These are phyloP conservation scores for Sitophilus oryzae DNA, from an alignment of 1,140 invertebrate species.

Conservation along the genomic window DNA sequence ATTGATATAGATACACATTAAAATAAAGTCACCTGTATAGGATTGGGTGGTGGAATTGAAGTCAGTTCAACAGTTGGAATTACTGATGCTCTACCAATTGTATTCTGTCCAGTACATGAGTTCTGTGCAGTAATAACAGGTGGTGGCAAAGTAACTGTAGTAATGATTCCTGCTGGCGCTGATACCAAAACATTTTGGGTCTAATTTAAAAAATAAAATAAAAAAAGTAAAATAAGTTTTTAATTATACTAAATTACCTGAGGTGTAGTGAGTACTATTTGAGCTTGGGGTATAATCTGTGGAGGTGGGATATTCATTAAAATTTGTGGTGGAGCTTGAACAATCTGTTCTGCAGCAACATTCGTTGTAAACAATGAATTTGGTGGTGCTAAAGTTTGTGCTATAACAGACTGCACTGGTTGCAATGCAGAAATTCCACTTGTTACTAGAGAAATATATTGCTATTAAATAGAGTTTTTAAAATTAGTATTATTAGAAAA, in stretches of 20 bases:
- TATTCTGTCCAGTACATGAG: conserved; percentile 5
- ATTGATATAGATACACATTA: neutral
- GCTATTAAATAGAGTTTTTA: neutral
- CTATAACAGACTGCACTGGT: conserved; percentile 5
- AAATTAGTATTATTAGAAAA: neutral
- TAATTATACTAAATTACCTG: too few species aligned
- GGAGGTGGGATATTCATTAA: conserved; percentile 43
- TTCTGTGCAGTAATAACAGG: conserved; percentile 25
- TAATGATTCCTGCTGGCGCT: conserved; percentile 30
- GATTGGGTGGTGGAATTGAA: conserved; percentile 42
- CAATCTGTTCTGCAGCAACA: conserved; percentile 25
- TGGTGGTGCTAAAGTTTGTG: conserved; percentile 3
- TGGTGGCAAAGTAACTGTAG: conserved; percentile 42
- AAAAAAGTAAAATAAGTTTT: too few species aligned
- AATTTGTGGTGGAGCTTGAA: conserved; percentile 36
- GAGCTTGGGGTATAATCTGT: conserved; percentile 32
- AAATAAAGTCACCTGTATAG: conserved; percentile 36
- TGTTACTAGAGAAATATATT: neutral
- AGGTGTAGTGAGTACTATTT: conserved; percentile 21
- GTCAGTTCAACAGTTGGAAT: conserved; percentile 34
- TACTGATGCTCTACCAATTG: conserved; percentile 19
- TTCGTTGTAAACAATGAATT: conserved; percentile 12
- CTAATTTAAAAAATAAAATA: conserved; percentile 11
- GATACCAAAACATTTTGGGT: conserved; percentile 28
- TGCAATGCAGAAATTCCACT: neutral